These are phyloP conservation scores for Cataglyphis livida DNA, from an alignment of 2,888 invertebrate species.

Conservation along the genomic window DNA sequence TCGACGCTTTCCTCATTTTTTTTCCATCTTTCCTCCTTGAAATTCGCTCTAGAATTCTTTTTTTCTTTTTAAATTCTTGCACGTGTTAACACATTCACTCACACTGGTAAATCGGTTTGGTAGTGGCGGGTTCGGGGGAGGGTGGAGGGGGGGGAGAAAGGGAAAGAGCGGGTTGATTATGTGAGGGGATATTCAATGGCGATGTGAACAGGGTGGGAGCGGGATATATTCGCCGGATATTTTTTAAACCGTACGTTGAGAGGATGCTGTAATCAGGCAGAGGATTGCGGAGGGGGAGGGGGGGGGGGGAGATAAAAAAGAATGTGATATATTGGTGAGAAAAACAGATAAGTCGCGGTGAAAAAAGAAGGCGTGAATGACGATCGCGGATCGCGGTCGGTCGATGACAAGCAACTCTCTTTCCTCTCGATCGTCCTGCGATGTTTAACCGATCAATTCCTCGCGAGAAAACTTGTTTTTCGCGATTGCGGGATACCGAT, in stretches of 20 bases:
- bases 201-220: constrained; percentile 34
- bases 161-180: constrained; percentile 45
- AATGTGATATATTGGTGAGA: constrained; percentile 52
- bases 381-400: constrained; percentile 65
- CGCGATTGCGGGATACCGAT: constrained; percentile 62
- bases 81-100: constrained; percentile 83
- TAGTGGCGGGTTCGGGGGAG: constrained; percentile 66
- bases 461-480: constrained; percentile 43
- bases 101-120: constrained; percentile 81
- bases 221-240: constrained; percentile 41
- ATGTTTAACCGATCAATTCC: constrained; percentile 4
- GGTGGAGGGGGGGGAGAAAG: neutral
- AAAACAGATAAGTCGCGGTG: constrained; percentile 66
- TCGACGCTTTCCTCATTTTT: constrained; percentile 61
- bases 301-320: constrained; percentile 25
- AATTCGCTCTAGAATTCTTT: constrained; percentile 60
- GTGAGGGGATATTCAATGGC: constrained; percentile 47
- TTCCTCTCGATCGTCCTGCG: constrained; percentile 21
- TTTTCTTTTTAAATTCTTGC: constrained; percentile 64
- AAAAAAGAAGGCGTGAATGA: constrained; percentile 67
- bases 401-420: constrained; percentile 54
- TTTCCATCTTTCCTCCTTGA: constrained; percentile 60
- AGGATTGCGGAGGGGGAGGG: constrained; percentile 27
- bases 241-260: constrained; percentile 24
- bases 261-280: constrained; percentile 11